Evolutionary conservation across 1,140 invertebrate species (phyloP), one percentile per base, ranked within the genome.

Genomic region (Drosophila arawakana): DNA sequence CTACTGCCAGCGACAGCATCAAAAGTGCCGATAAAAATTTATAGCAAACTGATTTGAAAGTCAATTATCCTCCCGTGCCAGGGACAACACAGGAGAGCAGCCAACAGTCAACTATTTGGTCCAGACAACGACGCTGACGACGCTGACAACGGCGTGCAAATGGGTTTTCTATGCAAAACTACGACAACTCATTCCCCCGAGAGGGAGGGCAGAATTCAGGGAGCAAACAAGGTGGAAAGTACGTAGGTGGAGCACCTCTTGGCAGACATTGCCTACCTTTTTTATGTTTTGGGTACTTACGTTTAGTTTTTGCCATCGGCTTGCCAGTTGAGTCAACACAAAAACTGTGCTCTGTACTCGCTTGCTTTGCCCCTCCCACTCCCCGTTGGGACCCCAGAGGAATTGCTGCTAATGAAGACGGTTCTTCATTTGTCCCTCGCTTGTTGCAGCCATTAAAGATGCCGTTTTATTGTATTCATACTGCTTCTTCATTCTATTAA

Each of bases 41-140:
- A 91, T 90, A 85, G 84, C 90, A 91, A 91, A 91, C 89, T 91
- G 89, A 91, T 91, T 91, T 91, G 89, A 91, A 91, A 91, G 90
- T 91, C 89, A 91, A 91, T 91, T 91, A 91, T 91, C 89, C 81
- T 41, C 54, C 54, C 11, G 35, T 57, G 54, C 37, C 39, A 30
- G 25, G 25, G 25, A 30, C 2, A 57, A 43, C 44, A 21, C 1
- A 6, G 11, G 41, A 21, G 25, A 21, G 18, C 41, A 49, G 70
- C 30, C 73, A 46, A 15, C 18, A 79, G 66, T 49, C 58, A 83
- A 83, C 80, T 82, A 83, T 82, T 82, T 54, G 59, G 76, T 76
- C 66, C 80, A 76, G 81, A 61, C 76, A 58, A 68, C 60, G 50
- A 67, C 67, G 78, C 80, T 73, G 81, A 61, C 76, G 61, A 68